Conservation (phyloP, 2,888 invertebrate species). For the Pyrgus malvae region DNA sequence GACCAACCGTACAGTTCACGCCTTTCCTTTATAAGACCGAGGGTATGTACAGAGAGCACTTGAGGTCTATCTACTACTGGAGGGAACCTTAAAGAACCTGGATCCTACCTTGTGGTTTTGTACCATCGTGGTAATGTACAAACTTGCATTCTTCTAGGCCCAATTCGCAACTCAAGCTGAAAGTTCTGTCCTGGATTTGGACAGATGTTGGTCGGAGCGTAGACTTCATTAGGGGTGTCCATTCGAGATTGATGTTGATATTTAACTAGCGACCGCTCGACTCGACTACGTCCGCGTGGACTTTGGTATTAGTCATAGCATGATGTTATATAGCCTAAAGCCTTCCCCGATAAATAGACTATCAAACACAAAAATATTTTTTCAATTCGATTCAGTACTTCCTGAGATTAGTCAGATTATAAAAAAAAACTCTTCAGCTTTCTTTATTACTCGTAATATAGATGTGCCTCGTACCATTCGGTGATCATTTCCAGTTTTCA, state of each 20-base stretch:
- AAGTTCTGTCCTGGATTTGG: background rate
- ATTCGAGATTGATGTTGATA: background rate
- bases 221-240: background rate
- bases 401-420: too few species aligned
- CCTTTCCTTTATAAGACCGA: background rate
- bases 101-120: background rate
- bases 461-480: too few species aligned
- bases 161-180: background rate
- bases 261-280: too few species aligned
- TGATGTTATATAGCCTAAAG: too few species aligned
- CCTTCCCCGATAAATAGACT: too few species aligned
- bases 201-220: constrained; percentile 1
- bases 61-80: background rate
- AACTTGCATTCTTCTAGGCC: background rate
- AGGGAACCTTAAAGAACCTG: background rate
- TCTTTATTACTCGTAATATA: too few species aligned
- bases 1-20: background rate
- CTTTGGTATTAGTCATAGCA: too few species aligned
- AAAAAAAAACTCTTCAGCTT: too few species aligned
- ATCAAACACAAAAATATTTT: too few species aligned
- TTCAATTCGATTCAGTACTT: too few species aligned
- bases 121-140: background rate
- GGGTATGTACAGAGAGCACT: background rate
- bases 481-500: too few species aligned
- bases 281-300: too few species aligned